Conservation (phyloP, 1,140 invertebrate species). For the Onthophagus taurus region DNA sequence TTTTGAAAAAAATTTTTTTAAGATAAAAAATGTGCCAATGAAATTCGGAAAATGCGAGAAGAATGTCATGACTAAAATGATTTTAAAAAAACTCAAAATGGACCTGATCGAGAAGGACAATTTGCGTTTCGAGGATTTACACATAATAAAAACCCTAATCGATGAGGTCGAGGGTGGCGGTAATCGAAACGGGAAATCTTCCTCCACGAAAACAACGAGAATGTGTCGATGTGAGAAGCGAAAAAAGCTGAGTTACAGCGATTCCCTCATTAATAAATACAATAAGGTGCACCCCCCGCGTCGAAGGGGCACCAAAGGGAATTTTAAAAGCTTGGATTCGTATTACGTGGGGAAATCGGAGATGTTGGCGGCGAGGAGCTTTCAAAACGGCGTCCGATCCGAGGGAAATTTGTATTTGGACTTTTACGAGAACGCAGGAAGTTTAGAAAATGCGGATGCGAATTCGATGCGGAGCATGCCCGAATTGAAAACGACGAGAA, state of each 20-base stretch:
- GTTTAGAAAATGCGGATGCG: conserved; percentile 26
- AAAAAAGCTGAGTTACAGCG: conserved; percentile 12
- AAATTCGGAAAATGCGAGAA: no score
- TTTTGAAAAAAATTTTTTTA: not conserved
- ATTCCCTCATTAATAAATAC: conserved; percentile 11
- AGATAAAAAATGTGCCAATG: no score
- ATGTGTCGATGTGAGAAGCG: not conserved
- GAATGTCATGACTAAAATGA: conserved; percentile 25
- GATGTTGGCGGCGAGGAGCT: conserved; percentile 2
- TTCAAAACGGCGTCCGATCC: conserved; percentile 9
- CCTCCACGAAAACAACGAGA: not conserved
- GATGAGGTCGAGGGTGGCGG: conserved; percentile 25
- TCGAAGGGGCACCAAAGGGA: not conserved
- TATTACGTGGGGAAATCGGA: conserved; percentile 6
- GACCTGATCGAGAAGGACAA: conserved; percentile 22
- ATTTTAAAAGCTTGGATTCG: conserved; percentile 6
- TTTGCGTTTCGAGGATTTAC: conserved; percentile 26
- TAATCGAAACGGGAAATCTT: not conserved
- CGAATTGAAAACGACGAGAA: conserved; percentile 6
- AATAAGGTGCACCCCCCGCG: conserved; percentile 8
- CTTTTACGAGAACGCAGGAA: conserved; percentile 25
- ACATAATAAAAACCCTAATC: conserved; percentile 31
- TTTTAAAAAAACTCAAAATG: conserved; percentile 25
- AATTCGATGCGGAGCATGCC: conserved; percentile 17
- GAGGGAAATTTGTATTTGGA: conserved; percentile 23